A percentile compares a stretch with the other conserved stretches of the same genome.
Evolutionary conservation across 2,113 vertebrate genomes (phyloP).

Genomic region (Apteryx mantelli): DNA sequence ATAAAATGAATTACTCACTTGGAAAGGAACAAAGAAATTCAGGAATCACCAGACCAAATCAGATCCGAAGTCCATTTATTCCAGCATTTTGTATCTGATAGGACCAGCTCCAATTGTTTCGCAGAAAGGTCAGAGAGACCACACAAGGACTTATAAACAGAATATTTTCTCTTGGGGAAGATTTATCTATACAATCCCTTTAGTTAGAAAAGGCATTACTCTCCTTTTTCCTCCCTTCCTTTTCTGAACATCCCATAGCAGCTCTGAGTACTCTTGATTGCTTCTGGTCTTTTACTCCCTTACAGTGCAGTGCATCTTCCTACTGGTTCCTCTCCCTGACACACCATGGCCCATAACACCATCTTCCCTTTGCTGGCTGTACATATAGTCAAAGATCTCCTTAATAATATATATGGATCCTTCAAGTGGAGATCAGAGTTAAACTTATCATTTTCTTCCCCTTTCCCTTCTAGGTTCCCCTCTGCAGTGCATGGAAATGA

Average conservation of each 20-base stretch:
- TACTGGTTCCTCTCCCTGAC: neutral
- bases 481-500: neutral
- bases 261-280: neutral
- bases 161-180: neutral
- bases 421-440: neutral
- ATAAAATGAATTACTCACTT: neutral
- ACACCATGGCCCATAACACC: neutral
- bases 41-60: neutral
- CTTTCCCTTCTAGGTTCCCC: neutral
- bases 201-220: neutral
- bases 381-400: neutral
- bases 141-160: neutral
- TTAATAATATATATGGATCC: neutral
- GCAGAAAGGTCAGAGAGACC: neutral
- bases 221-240: neutral
- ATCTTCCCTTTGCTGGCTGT: neutral
- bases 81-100: neutral
- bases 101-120: neutral
- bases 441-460: neutral
- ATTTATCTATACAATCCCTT: neutral
- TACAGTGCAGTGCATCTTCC: neutral
- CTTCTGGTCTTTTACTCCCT: neutral
- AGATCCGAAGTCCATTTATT: neutral
- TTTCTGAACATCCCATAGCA: neutral
- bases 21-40: neutral